Base-by-base conservation (phyloP, 2,113 vertebrate genomes). In the Piprites chloris region DNA sequence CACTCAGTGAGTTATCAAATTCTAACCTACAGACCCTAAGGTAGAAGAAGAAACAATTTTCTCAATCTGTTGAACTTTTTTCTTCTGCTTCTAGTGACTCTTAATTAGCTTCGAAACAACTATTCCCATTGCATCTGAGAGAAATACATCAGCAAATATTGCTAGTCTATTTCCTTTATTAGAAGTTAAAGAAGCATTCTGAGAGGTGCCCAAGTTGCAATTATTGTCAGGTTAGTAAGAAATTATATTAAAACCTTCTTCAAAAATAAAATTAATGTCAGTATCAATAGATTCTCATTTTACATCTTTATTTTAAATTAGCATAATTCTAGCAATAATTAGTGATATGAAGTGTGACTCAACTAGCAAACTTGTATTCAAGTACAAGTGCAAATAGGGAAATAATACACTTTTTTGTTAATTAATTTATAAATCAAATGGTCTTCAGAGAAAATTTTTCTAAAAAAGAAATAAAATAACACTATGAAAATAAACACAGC, bases 1-100 rank as follows among this genome's bases (percentile, higher is more conserved):
- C 63, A 85, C 82, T 91, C 93, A 97, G 53, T 86, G 88, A 95
- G 37, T 91, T 95, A 96, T 96, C 79, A 95, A 89, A 97, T 97
- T 95, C 85, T 96, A 93, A 92, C 35, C 28, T 62, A 76, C 55
- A 18, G 10, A 95, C 55, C 55, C 77, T 94, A 94, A 97, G 96
- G 95, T 18, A 94, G 74, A 94, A 89, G 55, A 97, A 53, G 59
- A 78, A 94, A 69, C 3, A 27, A 56, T 77, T 69, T 67, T 69
- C 67, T 66, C 32, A 58, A 72, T 96, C 77, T 93, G 28, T 30
- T 73, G 69, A 47, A 58, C 50, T 88, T 71, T 73, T 17, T 42
- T 91, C 80, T 90, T 55, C 58, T 91, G 21, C 4, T 73, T 87
- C n/a, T 49, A 44, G 39, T 50, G 26, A 56, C 26, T 94, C 27